Base-by-base conservation (phyloP, 2,888 invertebrate species). In the Eupelmus urozonus region DNA sequence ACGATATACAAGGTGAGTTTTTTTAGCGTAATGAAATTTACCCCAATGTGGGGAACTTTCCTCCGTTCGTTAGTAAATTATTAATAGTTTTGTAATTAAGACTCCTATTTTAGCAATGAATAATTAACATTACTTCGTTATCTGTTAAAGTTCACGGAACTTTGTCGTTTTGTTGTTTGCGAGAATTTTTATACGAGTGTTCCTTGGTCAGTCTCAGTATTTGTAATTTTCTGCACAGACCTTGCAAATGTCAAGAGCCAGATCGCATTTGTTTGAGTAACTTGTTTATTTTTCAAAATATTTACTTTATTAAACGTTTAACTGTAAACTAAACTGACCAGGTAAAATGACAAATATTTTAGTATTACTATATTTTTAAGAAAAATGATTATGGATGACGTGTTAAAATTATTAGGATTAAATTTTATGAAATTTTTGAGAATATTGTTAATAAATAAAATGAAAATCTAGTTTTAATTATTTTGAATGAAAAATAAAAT, bases 21-120 rank as follows among this genome's bases (percentile, higher is more conserved):
- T 16, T 63, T 25, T 60, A 75, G 53, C 76, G 67, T 60, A 55
- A 67, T 27, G 66, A 73, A 74, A 74, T 77, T 60, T 23, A 70
- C 74, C 80, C 77, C 80, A 80, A 80, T 80, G 60, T 80, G 77
- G 77, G 80, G 71, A 80, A 77, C 20, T 60, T 69, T 66, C 34
- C 45, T 49, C 67, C 29, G 53, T 55, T 51, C 45, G 16, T 45
- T 45, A 45, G 13, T 45, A 2, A 45, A 16, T 13, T 45, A 45
- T 13, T 45, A 45, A 16, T 34, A 9, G 13, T 66, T 59, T 53
- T 55, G 20, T 51, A 11, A 49, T 55, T 5, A 70, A 63, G 34
- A 57, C 40, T 63, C 23, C n/a, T 63, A 18, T 63, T 49, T 45
- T 34, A 27, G 23, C 49, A 42, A 51, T 45, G 23, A 27, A 34